Evolutionary conservation across 1,140 invertebrate species (phyloP), one percentile per base, ranked within the genome.

Genomic region (Drosophila suzukii): DNA sequence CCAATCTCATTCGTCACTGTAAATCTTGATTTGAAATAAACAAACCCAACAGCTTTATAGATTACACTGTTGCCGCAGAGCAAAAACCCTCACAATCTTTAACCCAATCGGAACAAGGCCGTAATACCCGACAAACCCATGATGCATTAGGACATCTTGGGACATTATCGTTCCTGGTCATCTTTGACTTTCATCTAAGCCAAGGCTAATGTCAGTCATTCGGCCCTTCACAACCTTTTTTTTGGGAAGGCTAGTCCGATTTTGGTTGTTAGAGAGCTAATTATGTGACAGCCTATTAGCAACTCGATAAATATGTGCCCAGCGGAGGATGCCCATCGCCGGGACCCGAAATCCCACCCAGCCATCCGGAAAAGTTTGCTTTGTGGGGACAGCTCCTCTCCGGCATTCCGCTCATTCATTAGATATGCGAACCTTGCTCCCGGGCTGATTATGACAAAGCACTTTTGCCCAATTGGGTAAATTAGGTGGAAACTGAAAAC

Each of bases 401-500:
- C 53, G 49, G 46, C 59, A 8, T 65, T 80, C 68, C 41, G 38
- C 55, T 74, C 84, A 76, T 89, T 88, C 83, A 88, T 88, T 88
- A 88, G 83, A 88, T 88, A 88, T 88, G 84, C 84, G 84, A 88
- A 88, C 84, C 84, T 81, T 83, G 84, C 84, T 84, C 84, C 84
- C 84, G 84, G 83, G 75, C 84, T 88, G 84, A 88, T 88, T 88
- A 88, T 88, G 84, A 88, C 84, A 89, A 88, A 88, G 84, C 84
- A 88, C 84, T 89, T 88, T 88, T 88, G 82, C 84, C 84, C 84
- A 88, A 88, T 89, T 88, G 84, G 84, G 76, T 88, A 88, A 88
- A 88, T 88, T 88, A 88, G 84, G 84, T 88, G 84, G 84, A 88
- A 88, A 88, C 84, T 88, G 84, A 88, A 88, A 88, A 88, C 84